Percentiles rank a stretch among this genome's conserved stretches.
Evolutionary conservation across 1,140 invertebrate species (phyloP).

Genomic region (Penaeus indicus): DNA sequence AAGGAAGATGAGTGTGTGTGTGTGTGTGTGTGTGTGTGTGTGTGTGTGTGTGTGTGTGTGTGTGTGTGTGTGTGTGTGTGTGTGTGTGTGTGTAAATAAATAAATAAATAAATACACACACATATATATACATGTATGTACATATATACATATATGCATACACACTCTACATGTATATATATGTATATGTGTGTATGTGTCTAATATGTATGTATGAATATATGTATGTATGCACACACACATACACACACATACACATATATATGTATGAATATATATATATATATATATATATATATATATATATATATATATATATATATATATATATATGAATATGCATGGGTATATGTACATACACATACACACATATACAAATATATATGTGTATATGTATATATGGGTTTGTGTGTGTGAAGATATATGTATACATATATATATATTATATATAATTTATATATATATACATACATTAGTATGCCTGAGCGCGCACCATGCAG

Average conservation of each 20-base stretch:
- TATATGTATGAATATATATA: no score
- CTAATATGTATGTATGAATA: background rate
- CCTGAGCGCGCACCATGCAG: no score
- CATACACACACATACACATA: no score
- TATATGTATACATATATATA: background rate
- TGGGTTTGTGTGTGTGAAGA: background rate
- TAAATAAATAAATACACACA: background rate
- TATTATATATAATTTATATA: no score
- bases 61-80: background rate
- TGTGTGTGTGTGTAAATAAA: background rate
- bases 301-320: constrained; percentile 9
- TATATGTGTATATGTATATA: background rate
- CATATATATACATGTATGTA: background rate
- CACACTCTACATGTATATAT: background rate
- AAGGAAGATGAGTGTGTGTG: no score
- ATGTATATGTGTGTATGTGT: background rate
- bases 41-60: background rate
- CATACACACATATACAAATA: background rate
- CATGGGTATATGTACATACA: background rate
- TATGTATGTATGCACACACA: background rate
- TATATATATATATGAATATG: background rate
- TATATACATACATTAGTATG: no score
- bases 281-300: background rate
- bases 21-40: background rate
- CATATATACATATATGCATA: background rate